Evolutionary conservation across 2,888 invertebrate genomes (phyloP).

Genomic region (Craniophora ligustri): DNA sequence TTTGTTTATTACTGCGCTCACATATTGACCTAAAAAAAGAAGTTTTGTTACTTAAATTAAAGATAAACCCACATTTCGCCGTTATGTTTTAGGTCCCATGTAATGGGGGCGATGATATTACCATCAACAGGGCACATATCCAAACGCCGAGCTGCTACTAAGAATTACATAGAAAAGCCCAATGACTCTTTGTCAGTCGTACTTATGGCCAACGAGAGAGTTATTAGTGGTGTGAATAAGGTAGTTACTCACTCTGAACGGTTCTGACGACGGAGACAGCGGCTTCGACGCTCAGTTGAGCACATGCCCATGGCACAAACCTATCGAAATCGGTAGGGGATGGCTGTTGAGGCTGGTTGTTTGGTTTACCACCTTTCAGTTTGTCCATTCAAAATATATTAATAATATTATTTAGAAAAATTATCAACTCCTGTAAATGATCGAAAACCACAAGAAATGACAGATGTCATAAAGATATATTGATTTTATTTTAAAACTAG

Average conservation of each 20-base stretch:
- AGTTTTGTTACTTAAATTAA: background rate
- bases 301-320: constrained; percentile 70
- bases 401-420: background rate
- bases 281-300: constrained; percentile 54
- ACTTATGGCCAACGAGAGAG: too few relatives aligned
- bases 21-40: constrained; percentile 1
- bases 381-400: background rate
- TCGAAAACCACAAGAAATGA: background rate
- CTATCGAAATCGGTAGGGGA: constrained; percentile 51
- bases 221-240: too few relatives aligned
- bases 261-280: constrained; percentile 42
- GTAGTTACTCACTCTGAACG: background rate
- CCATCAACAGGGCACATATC: too few relatives aligned
- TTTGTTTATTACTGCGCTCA: background rate
- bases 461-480: background rate
- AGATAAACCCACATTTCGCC: too few relatives aligned
- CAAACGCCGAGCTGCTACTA: too few relatives aligned
- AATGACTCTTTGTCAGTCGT: too few relatives aligned
- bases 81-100: too few relatives aligned
- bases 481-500: background rate
- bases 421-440: background rate
- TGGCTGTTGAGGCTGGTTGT: background rate
- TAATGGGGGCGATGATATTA: too few relatives aligned
- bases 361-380: background rate
- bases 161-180: too few relatives aligned